Evolutionary conservation across 2,113 vertebrate genomes (phyloP), one percentile per base, ranked within the genome.

Genomic region (Todiramphus chloris): DNA sequence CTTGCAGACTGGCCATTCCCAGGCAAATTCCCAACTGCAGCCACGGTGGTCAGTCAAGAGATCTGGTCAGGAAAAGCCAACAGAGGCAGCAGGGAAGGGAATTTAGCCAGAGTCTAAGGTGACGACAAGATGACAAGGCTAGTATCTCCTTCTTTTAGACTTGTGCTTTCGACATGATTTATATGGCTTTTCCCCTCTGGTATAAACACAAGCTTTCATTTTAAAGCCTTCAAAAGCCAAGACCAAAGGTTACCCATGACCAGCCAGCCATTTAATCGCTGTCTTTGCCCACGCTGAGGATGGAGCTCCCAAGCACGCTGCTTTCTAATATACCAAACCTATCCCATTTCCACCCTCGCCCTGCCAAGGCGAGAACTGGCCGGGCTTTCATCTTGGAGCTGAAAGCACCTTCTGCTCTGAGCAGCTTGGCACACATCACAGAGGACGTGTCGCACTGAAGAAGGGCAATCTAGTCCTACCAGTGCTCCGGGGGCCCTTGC

Each of bases 251-350:
- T 83, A 72, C 16, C 27, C 56, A 25, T 37, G 51, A 90, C 60
- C 63, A 94, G 63, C 19, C 84, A 91, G 44, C 51, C 75, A 51
- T 68, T 76, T 74, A 70, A 84, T 70, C 4, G 3, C 50, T 28
- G 28, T 33, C 64, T 87, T 83, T 90, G 60, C 85, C 60, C 85
- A 56, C 0, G 2, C 63, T 23, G 30, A 85, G 76, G 82, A 67
- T 46, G 51, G 28, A 90, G 63, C 67, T 90, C 63, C 78, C 66
- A 84, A 80, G 41, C 53, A 87, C 0, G 2, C 70, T 80, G 75
- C 85, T 93, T 93, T 95, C 93, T 70, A 94, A 77, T 30, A 77
- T 30, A 92, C 56, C 82, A 92, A 68, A 83, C 43, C 73, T 68
- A 73, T 64, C 35, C 43, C 39, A 27, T 64, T 92, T 75, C 81